A percentile compares a stretch with the other conserved stretches of the same genome.
Conservation (phyloP, 2,113 vertebrate genomes). For the Larimichthys polyactis region DNA sequence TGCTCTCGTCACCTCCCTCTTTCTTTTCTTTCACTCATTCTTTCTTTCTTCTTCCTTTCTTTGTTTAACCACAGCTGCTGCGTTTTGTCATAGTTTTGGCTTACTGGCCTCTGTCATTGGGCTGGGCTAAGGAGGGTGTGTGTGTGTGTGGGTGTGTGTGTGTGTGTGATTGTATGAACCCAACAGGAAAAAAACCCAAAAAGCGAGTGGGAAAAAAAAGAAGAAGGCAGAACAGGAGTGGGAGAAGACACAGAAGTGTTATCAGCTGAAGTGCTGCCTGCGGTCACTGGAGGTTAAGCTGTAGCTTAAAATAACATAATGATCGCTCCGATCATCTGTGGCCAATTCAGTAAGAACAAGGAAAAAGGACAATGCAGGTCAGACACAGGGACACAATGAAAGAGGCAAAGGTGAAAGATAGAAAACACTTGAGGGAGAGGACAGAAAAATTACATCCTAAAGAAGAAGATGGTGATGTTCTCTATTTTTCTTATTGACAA, state of each 20-base stretch:
- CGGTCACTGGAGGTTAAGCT: conserved; percentile 25
- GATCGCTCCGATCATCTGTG: conserved; percentile 31
- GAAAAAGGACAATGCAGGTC: background rate
- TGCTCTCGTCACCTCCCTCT: conserved; percentile 18
- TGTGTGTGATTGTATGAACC: conserved; percentile 9
- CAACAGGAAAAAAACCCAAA: conserved; percentile 27
- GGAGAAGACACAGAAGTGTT: background rate
- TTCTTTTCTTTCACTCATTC: conserved; percentile 14
- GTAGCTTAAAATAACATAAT: conserved; percentile 37
- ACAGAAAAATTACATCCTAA: background rate
- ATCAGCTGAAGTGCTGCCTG: conserved; percentile 32
- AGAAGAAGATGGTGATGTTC: background rate
- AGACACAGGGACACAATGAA: conserved; percentile 6
- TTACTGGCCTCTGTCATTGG: conserved; percentile 43
- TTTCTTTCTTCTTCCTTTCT: conserved; percentile 44
- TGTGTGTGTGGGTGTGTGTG: conserved; percentile 9
- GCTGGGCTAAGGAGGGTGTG: conserved; percentile 15
- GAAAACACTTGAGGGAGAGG: background rate
- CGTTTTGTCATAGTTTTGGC: conserved; percentile 53
- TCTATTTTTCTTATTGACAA: background rate
- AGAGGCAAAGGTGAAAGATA: conserved; percentile 7
- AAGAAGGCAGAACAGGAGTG: conserved; percentile 20
- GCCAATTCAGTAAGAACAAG: background rate
- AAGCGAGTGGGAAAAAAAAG: background rate
- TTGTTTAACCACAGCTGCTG: conserved; percentile 67